A percentile compares a stretch with the other conserved stretches of the same genome.
phyloP scores from a whole-genome alignment of 2,113 vertebrate species.

The Eonycteris spelaea region DNA sequence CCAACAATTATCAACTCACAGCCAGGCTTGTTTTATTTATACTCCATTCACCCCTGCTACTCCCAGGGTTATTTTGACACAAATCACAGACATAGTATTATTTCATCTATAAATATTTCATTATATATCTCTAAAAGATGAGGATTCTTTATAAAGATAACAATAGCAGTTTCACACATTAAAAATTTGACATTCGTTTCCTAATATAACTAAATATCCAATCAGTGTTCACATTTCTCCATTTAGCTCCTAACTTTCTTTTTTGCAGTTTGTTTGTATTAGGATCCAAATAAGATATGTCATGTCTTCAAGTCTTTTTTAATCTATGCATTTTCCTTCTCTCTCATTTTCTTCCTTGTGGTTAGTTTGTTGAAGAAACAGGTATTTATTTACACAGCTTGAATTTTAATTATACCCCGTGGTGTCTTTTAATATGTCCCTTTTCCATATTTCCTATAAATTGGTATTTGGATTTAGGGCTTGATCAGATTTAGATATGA shows the following conservation, averaged over 20 bases:
- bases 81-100: not conserved
- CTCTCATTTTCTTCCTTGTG: not conserved
- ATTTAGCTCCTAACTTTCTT: not conserved
- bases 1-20: not conserved
- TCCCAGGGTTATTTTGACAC: not conserved
- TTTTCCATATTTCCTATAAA: not conserved
- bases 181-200: not conserved
- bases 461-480: not conserved
- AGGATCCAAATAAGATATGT: not conserved
- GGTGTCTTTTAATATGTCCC: not conserved
- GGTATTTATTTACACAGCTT: not conserved
- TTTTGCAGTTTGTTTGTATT: conserved; percentile 8
- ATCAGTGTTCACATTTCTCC: not conserved
- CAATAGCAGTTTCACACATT: not conserved
- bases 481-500: not conserved
- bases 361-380: conserved; percentile 22
- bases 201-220: not conserved
- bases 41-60: not conserved
- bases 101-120: conserved; percentile 17
- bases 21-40: not conserved
- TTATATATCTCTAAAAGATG: not conserved
- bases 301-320: not conserved
- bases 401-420: not conserved
- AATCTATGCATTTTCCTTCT: not conserved
- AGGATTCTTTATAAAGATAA: not conserved